These are phyloP conservation scores for Phaethornis superciliosus DNA, from an alignment of 2,113 vertebrate species.

Conservation along the genomic window DNA sequence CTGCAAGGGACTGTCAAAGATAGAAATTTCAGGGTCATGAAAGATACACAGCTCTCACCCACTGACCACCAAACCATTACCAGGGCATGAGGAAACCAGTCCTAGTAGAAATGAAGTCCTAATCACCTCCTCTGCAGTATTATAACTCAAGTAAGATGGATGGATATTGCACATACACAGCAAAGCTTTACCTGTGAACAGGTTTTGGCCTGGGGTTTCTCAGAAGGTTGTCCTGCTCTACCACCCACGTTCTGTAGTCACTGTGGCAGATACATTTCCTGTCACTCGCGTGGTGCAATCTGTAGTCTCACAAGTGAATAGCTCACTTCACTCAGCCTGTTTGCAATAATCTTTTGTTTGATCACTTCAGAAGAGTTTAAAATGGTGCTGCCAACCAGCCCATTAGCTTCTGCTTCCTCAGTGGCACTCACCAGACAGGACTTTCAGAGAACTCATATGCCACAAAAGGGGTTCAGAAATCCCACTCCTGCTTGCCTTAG, in stretches of 20 bases:
- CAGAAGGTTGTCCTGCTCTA: not conserved
- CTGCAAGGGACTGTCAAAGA: not conserved
- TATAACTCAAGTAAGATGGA: not conserved
- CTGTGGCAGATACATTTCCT: not conserved
- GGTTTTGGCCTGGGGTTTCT: not conserved
- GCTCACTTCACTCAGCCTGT: not conserved
- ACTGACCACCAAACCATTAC: not conserved
- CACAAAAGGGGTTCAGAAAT: not conserved
- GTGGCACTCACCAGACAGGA: not conserved
- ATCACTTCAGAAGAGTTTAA: not conserved
- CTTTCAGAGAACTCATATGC: not conserved
- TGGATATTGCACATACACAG: not conserved
- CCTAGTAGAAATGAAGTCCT: not conserved
- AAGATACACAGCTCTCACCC: not conserved
- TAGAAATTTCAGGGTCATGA: not conserved
- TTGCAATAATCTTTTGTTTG: not conserved
- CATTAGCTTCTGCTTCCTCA: not conserved
- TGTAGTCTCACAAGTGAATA: not conserved
- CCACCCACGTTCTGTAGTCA: rapidly evolving
- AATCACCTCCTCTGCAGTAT: not conserved
- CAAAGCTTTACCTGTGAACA: not conserved
- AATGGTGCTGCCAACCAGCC: not conserved
- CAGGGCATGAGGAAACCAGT: not conserved
- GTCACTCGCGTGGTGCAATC: not conserved
- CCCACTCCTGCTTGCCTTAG: not conserved